Base-by-base conservation (phyloP, 1,140 invertebrate species). In the Steinernema feltiae region DNA sequence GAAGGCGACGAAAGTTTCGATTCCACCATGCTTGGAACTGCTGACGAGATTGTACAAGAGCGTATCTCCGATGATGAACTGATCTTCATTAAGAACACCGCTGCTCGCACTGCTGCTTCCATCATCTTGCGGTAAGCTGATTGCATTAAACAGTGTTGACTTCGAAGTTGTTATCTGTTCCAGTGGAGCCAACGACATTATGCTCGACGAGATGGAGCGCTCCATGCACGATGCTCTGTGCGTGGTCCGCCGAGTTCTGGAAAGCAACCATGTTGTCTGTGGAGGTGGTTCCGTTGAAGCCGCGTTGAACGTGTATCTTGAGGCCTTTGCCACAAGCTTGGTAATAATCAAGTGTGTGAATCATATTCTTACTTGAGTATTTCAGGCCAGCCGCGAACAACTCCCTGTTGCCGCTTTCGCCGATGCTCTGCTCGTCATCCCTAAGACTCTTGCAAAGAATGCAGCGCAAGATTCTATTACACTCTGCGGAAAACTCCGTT, bases 161-260 rank as follows among this genome's bases (percentile, higher is more conserved):
- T 73, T 17, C n/a, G 17, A 18, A 0, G 0, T 73, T 74, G 72
- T 73, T 75, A 97, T 94, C 0, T 92, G 7, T 86, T 89, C 98
- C 21, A 91, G 97, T 78, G 97, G 97, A 72, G 95, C 97, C 17
- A 99, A 98, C 83, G 97, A 99, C 88, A 97, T 93, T 85, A 98
- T 98, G 89, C 94, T 95, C 82, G 97, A 99, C 88, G 97, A 99
- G 90, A 99, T 99, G 95, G 97, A 99, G 89, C 91, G 97, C 30
- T 98, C 95, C 0, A 89, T 99, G 29, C 96, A 99, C 87, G 97
- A 99, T 89, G 92, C 97, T 17, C 89, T 99, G 1, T 98, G 95
- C 85, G 96, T 96, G 2, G 94, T 99, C 1, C 95, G 96, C 82
- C 89, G 97, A 80, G 96, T 99, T 53, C 89, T 98, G 71, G 97